Conservation (phyloP, 1,140 invertebrate genomes). For the Pygmarrhopalites habei region DNA sequence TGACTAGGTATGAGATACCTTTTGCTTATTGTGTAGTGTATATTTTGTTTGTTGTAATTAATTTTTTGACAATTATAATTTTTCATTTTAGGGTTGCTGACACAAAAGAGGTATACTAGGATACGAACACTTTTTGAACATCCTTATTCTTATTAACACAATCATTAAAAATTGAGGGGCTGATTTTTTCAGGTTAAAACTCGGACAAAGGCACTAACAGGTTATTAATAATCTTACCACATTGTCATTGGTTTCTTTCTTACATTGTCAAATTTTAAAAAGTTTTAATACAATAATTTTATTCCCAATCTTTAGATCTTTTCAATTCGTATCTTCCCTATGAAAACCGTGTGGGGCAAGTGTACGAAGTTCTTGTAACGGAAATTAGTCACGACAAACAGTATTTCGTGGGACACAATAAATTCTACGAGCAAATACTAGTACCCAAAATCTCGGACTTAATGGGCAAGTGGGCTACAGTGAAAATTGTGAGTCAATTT, state of each 20-base stretch:
- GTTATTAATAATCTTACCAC: too few relatives aligned
- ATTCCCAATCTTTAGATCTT: too few relatives aligned
- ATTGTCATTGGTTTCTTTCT: too few relatives aligned
- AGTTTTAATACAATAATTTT: too few relatives aligned
- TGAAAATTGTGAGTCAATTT: constrained; percentile 18
- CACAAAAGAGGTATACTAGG: neutral
- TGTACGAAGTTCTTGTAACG: constrained; percentile 79
- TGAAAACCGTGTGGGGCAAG: constrained; percentile 61
- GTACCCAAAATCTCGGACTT: neutral
- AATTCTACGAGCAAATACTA: constrained; percentile 82
- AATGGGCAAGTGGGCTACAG: constrained; percentile 13
- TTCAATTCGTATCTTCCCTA: constrained; percentile 90
- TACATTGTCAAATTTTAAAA: too few relatives aligned
- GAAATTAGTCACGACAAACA: constrained; percentile 85
- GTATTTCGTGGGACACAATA: constrained; percentile 90
- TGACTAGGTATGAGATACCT: constrained; percentile 51
- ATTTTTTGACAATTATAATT: neutral
- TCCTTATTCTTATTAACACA: too few relatives aligned
- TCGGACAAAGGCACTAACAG: constrained; percentile 79
- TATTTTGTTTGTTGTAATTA: neutral
- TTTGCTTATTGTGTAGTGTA: neutral
- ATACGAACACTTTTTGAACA: too few relatives aligned
- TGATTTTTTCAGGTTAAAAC: constrained; percentile 62
- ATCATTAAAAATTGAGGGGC: too few relatives aligned
- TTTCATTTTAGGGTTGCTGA: neutral